Evolutionary conservation across 1,140 invertebrate genomes (phyloP).

Genomic region (Thaumetopoea pityocampa): DNA sequence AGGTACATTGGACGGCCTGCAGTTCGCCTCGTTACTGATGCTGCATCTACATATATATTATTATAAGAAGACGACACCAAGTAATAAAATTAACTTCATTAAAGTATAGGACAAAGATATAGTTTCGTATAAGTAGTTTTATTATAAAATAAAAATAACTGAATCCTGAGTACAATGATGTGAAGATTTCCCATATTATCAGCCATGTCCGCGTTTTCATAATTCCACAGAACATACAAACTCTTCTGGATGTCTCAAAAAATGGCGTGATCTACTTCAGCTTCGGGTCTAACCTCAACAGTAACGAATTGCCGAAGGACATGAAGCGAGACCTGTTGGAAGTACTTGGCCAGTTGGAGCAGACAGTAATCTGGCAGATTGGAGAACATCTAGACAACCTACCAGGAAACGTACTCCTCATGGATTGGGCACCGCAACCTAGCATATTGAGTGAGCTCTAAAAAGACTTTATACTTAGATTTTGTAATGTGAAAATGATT

Average conservation of each 20-base stretch:
- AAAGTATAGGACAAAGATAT: no score
- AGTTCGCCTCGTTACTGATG: no score
- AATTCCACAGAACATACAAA: slow-evolving; percentile 45
- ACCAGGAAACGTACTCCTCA: slow-evolving; percentile 33
- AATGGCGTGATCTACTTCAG: slow-evolving; percentile 79
- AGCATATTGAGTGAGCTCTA: slow-evolving; percentile 37
- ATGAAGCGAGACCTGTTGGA: slow-evolving; percentile 47
- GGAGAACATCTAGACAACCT: slow-evolving; percentile 25
- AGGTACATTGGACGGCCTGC: no score
- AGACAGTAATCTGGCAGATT: slow-evolving; percentile 38
- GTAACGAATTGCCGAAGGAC: slow-evolving; percentile 57
- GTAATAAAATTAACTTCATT: no score
- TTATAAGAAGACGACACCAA: no score
- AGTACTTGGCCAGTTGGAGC: slow-evolving; percentile 27
- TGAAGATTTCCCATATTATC: no score
- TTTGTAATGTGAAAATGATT: slow-evolving; percentile 76
- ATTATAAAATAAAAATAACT: no score
- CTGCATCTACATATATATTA: no score
- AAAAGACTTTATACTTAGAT: slow-evolving; percentile 1
- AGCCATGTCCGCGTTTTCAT: no score
- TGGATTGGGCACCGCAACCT: slow-evolving; percentile 30
- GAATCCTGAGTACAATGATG: no score
- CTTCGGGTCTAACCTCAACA: slow-evolving; percentile 76
- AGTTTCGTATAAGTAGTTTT: no score
- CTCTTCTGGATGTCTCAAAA: slow-evolving; percentile 72